Evolutionary conservation across 2,888 invertebrate species (phyloP).

Genomic region (Drosophila nr. medialis): DNA sequence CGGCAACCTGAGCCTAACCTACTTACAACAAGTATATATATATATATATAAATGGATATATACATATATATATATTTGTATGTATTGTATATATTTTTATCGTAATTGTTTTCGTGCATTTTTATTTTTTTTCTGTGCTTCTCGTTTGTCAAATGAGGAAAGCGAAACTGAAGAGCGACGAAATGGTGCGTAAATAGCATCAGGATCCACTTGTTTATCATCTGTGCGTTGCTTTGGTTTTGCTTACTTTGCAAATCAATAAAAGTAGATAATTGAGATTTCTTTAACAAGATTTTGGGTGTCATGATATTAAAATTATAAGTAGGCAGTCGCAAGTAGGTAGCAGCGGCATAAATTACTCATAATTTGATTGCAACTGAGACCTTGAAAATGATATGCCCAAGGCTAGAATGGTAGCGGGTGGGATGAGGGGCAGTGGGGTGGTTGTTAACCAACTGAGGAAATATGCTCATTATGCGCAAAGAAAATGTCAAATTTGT

Average conservation of each 20-base stretch:
- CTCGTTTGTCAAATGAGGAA: conserved; percentile 38
- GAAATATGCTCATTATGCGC: conserved; percentile 47
- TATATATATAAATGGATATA: conserved; percentile 11
- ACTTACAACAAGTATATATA: conserved; percentile 31
- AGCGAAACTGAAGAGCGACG: conserved; percentile 59
- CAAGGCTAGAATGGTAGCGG: conserved; percentile 8
- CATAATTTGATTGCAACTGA: conserved; percentile 74
- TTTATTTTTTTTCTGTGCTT: conserved; percentile 29
- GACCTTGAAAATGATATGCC: conserved; percentile 66
- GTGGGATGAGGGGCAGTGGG: background rate
- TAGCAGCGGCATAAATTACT: conserved; percentile 69
- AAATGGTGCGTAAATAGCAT: conserved; percentile 77
- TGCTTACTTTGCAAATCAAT: conserved; percentile 70
- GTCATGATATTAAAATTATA: conserved; percentile 74
- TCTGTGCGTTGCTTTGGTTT: conserved; percentile 41
- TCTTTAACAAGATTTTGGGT: conserved; percentile 76
- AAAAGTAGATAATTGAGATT: conserved; percentile 81
- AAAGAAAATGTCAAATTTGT: conserved; percentile 39
- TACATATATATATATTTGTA: conserved; percentile 3
- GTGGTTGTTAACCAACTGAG: conserved; percentile 6
- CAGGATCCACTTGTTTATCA: conserved; percentile 63
- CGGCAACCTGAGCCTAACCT: conserved; percentile 52
- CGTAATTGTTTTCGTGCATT: conserved; percentile 79
- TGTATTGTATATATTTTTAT: conserved; percentile 60
- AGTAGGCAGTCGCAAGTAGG: conserved; percentile 35